phyloP scores from a whole-genome alignment of 1,140 invertebrate species.

The Phthorimaea operculella region DNA sequence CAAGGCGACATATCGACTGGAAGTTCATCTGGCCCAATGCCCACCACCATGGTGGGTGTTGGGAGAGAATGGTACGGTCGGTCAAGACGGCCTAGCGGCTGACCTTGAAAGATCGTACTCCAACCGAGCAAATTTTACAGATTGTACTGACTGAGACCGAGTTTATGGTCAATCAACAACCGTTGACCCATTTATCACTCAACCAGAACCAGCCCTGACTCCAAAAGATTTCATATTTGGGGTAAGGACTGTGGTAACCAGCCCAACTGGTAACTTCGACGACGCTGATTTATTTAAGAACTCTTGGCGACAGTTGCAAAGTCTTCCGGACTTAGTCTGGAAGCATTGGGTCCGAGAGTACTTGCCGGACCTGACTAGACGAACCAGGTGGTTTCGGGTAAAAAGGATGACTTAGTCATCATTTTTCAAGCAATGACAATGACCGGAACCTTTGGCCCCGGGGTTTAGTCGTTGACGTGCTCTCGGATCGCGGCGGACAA shows the following conservation, averaged over 20 bases:
- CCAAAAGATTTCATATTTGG: not conserved
- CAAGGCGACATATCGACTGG: not conserved
- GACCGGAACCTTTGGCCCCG: not conserved
- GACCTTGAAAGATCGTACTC: too few species aligned
- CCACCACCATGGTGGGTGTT: too few species aligned
- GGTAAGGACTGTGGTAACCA: not conserved
- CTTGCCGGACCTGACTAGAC: not conserved
- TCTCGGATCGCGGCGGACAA: not conserved
- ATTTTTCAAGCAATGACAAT: not conserved
- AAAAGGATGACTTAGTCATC: not conserved
- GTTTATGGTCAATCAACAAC: too few species aligned
- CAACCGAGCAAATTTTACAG: too few species aligned
- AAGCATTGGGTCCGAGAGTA: not conserved
- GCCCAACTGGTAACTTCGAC: not conserved
- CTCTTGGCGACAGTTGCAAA: not conserved
- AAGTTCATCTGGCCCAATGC: too few species aligned
- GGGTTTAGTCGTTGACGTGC: not conserved
- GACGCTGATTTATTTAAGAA: not conserved
- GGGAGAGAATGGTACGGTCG: too few species aligned
- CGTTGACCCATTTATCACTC: too few species aligned
- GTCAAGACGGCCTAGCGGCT: too few species aligned
- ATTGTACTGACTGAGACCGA: too few species aligned
- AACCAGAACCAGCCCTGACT: too few species aligned
- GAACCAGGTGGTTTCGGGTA: too few species aligned
- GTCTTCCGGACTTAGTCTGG: not conserved